phyloP scores from a whole-genome alignment of 2,888 invertebrate genomes.

The Tetrapedia diversipes region DNA sequence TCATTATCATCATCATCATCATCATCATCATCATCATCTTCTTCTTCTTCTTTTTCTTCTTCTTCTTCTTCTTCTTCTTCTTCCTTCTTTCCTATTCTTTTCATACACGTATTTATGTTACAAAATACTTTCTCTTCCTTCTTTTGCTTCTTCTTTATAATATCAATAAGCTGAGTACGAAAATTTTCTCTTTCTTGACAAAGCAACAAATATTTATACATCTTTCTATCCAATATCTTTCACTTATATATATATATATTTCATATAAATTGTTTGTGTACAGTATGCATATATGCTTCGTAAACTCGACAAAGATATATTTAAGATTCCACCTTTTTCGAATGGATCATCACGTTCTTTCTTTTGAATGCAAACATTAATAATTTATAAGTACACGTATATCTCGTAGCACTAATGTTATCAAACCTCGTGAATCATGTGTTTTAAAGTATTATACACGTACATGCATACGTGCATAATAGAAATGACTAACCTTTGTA shows the following conservation, averaged over 20 bases:
- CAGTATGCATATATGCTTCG: neutral
- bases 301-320: no score
- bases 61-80: slow-evolving; percentile 80
- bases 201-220: slow-evolving; percentile 39
- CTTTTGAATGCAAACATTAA: no score
- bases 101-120: neutral
- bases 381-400: no score
- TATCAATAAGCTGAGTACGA: slow-evolving; percentile 42
- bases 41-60: slow-evolving; percentile 79
- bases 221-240: neutral
- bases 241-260: neutral
- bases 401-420: no score
- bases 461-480: no score
- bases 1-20: no score
- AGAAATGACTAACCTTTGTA: no score
- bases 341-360: neutral
- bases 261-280: neutral
- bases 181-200: slow-evolving; percentile 39
- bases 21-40: slow-evolving; percentile 78
- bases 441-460: no score
- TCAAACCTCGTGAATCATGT: no score
- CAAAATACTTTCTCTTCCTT: slow-evolving; percentile 78
- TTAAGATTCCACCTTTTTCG: no score
- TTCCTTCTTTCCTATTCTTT: slow-evolving; percentile 73
- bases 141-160: slow-evolving; percentile 75